phyloP scores from a whole-genome alignment of 2,888 invertebrate species.

The Smittia aterrima region DNA sequence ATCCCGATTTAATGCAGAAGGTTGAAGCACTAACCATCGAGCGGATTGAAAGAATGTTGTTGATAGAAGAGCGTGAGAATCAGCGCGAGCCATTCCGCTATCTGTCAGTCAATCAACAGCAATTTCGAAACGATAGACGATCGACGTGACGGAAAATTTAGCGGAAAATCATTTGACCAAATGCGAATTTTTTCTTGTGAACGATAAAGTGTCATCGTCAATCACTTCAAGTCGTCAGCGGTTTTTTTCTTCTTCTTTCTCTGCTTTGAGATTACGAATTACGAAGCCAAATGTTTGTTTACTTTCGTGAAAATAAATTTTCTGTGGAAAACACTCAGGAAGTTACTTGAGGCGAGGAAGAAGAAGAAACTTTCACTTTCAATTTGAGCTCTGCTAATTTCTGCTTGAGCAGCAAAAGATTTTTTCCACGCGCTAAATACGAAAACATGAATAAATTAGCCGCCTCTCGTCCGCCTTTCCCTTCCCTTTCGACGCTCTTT shows the following conservation, averaged over 20 bases:
- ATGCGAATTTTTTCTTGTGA: too few species aligned
- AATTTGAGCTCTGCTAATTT: background rate
- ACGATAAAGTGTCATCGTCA: background rate
- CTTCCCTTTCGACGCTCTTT: background rate
- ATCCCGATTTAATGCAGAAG: constrained; percentile 36
- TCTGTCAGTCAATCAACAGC: constrained; percentile 27
- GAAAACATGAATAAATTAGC: background rate
- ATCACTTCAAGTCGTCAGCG: background rate
- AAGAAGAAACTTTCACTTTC: background rate
- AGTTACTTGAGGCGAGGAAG: background rate
- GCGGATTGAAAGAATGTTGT: constrained; percentile 20
- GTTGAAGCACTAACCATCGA: constrained; percentile 28
- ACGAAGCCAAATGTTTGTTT: background rate
- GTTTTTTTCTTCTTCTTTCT: too few species aligned
- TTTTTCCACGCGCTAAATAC: background rate
- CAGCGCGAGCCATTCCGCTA: background rate
- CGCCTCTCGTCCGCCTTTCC: background rate
- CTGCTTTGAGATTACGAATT: too few species aligned
- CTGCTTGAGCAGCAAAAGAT: background rate
- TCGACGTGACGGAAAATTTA: background rate
- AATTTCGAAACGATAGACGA: background rate
- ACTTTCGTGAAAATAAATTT: background rate
- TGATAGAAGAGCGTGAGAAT: constrained; percentile 34
- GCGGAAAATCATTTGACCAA: background rate
- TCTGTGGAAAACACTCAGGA: background rate